Evolutionary conservation across 2,888 invertebrate species (phyloP).

Genomic region (Synanthedon formicaeformis): DNA sequence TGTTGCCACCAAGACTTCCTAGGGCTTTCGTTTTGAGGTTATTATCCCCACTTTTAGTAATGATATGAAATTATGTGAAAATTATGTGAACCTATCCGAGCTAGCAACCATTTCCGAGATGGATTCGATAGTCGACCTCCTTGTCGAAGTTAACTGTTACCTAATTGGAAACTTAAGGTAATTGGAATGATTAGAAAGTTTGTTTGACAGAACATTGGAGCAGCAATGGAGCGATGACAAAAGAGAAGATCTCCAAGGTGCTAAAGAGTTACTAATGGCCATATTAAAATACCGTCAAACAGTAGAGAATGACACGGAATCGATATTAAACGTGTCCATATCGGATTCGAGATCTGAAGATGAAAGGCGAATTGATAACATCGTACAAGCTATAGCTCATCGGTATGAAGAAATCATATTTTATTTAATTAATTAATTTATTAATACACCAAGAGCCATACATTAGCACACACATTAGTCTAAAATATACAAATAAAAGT

Average conservation of each 20-base stretch:
- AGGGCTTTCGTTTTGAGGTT: conserved; percentile 50
- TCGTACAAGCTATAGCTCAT: conserved; percentile 39
- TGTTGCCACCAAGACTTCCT: conserved; percentile 38
- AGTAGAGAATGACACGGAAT: conserved; percentile 35
- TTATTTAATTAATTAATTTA: too few species aligned
- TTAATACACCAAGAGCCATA: not conserved
- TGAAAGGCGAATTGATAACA: conserved; percentile 32
- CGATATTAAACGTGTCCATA: conserved; percentile 34
- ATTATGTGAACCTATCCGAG: too few species aligned
- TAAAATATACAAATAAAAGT: too few species aligned
- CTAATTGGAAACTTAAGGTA: too few species aligned
- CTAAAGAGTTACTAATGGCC: conserved; percentile 38
- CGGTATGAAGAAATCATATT: conserved; percentile 17
- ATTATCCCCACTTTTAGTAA: not conserved
- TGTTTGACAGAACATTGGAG: conserved; percentile 36
- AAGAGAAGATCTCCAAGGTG: conserved; percentile 36
- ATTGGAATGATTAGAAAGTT: too few species aligned
- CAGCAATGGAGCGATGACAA: conserved; percentile 41
- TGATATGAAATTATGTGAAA: too few species aligned
- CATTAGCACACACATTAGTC: too few species aligned
- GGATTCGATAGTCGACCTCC: too few species aligned
- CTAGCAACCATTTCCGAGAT: too few species aligned
- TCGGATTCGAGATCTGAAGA: conserved; percentile 31
- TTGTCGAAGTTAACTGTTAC: too few species aligned
- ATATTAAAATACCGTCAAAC: conserved; percentile 40